Percentiles rank a stretch among this genome's conserved stretches.
These are phyloP conservation scores for Latrodectus hesperus DNA, from an alignment of 2,888 invertebrate species.

Conservation along the genomic window DNA sequence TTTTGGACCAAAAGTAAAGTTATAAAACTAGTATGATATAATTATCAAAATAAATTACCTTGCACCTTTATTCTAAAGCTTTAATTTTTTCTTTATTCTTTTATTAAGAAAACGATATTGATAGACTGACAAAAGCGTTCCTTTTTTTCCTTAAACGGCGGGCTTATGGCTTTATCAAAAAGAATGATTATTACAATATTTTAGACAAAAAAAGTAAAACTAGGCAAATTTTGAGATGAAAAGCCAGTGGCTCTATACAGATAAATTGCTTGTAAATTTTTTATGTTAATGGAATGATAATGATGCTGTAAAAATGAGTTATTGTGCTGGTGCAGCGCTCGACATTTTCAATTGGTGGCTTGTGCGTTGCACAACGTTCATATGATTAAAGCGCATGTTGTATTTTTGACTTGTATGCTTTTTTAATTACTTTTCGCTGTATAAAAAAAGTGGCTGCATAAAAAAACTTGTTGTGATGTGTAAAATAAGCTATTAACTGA, in stretches of 20 bases:
- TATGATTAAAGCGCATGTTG: constrained; percentile 56
- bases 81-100: too few relatives aligned
- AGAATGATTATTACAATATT: constrained; percentile 10
- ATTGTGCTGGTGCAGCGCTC: constrained; percentile 30
- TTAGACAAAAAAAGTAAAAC: constrained; percentile 7
- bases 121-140: too few relatives aligned
- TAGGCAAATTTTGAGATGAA: constrained; percentile 13
- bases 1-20: too few relatives aligned
- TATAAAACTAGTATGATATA: too few relatives aligned
- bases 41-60: too few relatives aligned
- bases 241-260: neutral
- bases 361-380: constrained; percentile 44
- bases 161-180: constrained; percentile 29
- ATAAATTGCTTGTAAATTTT: constrained; percentile 30
- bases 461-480: constrained; percentile 61
- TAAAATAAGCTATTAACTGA: constrained; percentile 64
- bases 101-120: too few relatives aligned
- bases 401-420: constrained; percentile 57
- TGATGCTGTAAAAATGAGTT: constrained; percentile 40
- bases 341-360: constrained; percentile 39
- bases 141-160: constrained; percentile 3
- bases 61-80: too few relatives aligned
- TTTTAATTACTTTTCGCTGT: constrained; percentile 55
- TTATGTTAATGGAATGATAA: constrained; percentile 4
- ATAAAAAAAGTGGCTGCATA: constrained; percentile 52